Percentiles rank a stretch among this genome's conserved stretches.
These are phyloP conservation scores for Dermatophagoides farinae DNA, from an alignment of 1,140 invertebrate species.

Conservation along the genomic window DNA sequence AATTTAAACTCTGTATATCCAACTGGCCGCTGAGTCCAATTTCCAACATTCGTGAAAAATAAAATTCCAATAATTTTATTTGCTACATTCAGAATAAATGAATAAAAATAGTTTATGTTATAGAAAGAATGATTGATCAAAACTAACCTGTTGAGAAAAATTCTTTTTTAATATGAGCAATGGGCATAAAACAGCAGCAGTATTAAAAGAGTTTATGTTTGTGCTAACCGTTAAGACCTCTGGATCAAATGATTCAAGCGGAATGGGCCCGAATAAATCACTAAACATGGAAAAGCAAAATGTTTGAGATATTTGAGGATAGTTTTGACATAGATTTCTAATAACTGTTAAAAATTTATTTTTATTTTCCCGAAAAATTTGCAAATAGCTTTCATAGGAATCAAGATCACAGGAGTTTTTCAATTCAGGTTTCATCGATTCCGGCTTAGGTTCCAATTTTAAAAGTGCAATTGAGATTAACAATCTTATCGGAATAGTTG, in stretches of 20 bases:
- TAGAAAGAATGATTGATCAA: background rate
- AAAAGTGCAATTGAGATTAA: background rate
- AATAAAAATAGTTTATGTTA: background rate
- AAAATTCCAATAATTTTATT: background rate
- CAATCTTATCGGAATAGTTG: background rate
- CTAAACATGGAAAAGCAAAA: background rate
- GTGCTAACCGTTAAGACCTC: background rate
- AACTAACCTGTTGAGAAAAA: background rate
- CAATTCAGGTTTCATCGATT: background rate
- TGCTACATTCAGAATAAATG: background rate
- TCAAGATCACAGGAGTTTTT: background rate
- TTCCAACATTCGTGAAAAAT: background rate
- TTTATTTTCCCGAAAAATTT: background rate
- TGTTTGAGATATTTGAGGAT: background rate
- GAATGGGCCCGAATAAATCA: background rate
- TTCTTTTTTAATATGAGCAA: background rate
- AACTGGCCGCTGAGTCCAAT: too few relatives aligned
- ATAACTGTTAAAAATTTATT: background rate
- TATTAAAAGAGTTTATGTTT: background rate
- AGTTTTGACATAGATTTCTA: background rate
- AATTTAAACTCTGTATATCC: background rate
- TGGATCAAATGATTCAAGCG: background rate
- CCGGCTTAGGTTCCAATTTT: background rate
- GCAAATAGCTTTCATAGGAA: slow-evolving; percentile 1
- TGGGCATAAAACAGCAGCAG: background rate